Evolutionary conservation across 1,140 invertebrate genomes (phyloP).

Genomic region (Pachypeltis micranthus): DNA sequence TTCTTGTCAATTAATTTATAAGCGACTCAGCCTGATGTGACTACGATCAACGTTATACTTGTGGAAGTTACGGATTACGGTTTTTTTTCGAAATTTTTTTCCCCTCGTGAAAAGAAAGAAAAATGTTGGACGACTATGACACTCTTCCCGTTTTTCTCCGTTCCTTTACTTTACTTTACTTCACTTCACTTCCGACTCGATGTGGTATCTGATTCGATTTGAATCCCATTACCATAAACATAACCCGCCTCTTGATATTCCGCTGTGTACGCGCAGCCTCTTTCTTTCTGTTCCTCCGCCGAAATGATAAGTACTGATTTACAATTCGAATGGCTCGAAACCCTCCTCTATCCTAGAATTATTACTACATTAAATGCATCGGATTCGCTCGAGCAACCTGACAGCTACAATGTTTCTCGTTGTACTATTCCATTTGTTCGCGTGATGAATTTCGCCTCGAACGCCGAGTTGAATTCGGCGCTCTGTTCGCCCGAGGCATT

Average conservation of each 20-base stretch:
- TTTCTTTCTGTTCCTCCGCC: background rate
- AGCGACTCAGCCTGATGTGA: too few species aligned
- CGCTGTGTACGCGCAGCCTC: background rate
- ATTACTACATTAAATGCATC: background rate
- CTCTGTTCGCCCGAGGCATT: too few species aligned
- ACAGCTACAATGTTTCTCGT: background rate
- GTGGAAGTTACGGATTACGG: too few species aligned
- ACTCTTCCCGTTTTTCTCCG: too few species aligned
- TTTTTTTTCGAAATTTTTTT: too few species aligned
- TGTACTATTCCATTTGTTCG: background rate
- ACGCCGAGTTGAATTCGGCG: too few species aligned
- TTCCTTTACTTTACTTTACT: too few species aligned
- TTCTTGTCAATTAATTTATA: too few species aligned
- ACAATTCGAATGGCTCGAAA: constrained; percentile 1
- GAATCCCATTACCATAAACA: constrained; percentile 11
- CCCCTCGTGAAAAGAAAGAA: too few species aligned
- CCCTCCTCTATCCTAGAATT: background rate
- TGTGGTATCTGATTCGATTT: constrained; percentile 9
- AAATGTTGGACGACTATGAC: too few species aligned
- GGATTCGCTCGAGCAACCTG: background rate
- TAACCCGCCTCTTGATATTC: constrained; percentile 1
- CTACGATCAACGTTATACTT: too few species aligned
- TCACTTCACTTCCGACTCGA: background rate
- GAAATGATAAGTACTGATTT: background rate
- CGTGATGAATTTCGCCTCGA: background rate